Base-by-base conservation (phyloP, 64 coral and sea anemone species). In the Actinia equina region DNA sequence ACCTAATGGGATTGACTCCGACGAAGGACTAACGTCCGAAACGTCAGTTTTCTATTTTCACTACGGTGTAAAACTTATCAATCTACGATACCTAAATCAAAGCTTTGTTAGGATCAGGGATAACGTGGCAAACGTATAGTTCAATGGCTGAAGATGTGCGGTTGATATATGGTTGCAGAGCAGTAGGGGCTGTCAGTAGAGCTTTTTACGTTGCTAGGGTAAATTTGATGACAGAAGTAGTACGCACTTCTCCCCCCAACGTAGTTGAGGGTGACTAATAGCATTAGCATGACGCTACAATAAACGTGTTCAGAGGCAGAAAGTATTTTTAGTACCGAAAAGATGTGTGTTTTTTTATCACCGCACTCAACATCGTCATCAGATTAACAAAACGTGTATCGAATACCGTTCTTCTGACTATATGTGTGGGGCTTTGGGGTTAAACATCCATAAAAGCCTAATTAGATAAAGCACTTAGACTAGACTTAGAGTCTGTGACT, bases 361-460 rank as follows among this genome's bases (percentile, higher is more conserved):
- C 23, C 69, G 9, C 12, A 41, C 14, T 14, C 2, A 27, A 12
- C 26, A 30, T 74, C 27, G 27, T 41, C 27, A 74, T 41, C 69
- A 74, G 26, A 74, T 74, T 30, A 27, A 74, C 7, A 30, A 74
- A 74, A 74, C 20, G 10, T 74, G 69, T 74, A 74, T 37, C 26
- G 26, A 3, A 7, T n/a, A 10, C 30, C 63, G 63, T 69, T 23
- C 19, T 26, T 74, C 69, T 37, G 30, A 37, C 30, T 15, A 41
- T 74, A 74, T 74, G 69, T 74, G 69, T 30, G 27, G 69, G 69
- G 13, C 69, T n/a, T 15, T 41, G 69, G 25, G 69, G 69, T 74
- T 74, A 74, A 74, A 74, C 69, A 74, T 74, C 69, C 69, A 74
- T 74, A 74, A 74, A 37, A 74, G 69, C 69, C 69, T 74, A 74